Evolutionary conservation across 2,113 vertebrate genomes (phyloP).

Genomic region (Chamaetylas fuelleborni): DNA sequence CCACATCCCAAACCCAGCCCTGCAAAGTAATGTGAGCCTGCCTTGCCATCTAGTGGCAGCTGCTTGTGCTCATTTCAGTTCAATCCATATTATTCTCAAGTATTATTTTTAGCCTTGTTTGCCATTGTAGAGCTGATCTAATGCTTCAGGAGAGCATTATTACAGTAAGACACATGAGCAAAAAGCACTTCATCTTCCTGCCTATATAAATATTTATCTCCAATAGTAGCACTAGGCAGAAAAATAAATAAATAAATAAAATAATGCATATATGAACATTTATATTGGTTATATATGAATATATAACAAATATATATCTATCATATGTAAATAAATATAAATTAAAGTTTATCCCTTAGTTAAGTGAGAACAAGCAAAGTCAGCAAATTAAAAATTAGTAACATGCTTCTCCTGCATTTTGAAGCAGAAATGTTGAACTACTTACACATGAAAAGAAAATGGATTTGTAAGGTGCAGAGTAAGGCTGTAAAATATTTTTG

Average conservation of each 20-base stretch:
- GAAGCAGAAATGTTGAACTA: neutral
- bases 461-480: neutral
- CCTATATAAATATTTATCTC: neutral
- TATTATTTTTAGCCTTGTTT: slow-evolving; percentile 55
- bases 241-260: neutral
- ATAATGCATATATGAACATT: neutral
- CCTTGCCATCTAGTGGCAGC: slow-evolving; percentile 72
- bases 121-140: slow-evolving; percentile 22
- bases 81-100: neutral
- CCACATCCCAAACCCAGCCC: neutral
- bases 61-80: neutral
- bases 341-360: neutral
- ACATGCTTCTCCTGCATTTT: neutral
- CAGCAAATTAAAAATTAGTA: neutral
- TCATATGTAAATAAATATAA: neutral
- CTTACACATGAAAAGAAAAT: neutral
- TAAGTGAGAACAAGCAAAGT: neutral
- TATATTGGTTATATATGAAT: neutral
- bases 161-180: neutral
- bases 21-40: neutral
- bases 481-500: neutral
- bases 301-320: neutral
- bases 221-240: neutral
- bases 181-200: neutral
- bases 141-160: slow-evolving; percentile 34